Evolutionary conservation across 2,797 vertebrate species (phyloP).

Genomic region (Acanthornis magna): DNA sequence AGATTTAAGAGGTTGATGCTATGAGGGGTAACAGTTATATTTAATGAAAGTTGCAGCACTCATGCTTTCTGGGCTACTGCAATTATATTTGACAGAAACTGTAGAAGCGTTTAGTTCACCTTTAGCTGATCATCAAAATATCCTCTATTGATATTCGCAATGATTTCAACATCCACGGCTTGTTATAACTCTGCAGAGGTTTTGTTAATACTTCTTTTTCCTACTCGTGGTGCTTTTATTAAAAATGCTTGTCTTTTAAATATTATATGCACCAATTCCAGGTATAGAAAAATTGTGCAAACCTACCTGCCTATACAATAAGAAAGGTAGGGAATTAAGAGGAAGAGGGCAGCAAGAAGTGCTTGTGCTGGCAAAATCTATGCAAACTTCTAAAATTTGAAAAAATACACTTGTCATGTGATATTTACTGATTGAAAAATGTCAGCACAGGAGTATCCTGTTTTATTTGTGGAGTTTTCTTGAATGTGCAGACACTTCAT

Average conservation of each 20-base stretch:
- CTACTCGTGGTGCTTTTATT: neutral
- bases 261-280: neutral
- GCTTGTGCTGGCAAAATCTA: neutral
- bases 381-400: neutral
- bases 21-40: neutral
- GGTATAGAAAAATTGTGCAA: neutral
- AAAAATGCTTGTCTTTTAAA: neutral
- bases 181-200: neutral
- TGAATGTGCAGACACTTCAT: neutral
- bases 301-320: neutral
- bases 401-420: neutral
- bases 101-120: neutral
- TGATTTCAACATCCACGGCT: neutral
- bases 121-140: neutral
- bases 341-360: neutral
- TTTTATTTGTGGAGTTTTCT: neutral
- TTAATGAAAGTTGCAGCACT: neutral
- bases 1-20: constrained; percentile 41
- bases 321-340: neutral
- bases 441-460: neutral
- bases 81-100: neutral
- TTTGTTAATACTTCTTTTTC: neutral
- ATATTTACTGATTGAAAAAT: neutral
- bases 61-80: neutral
- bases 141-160: neutral